Evolutionary conservation across 2,113 vertebrate genomes (phyloP), one percentile per base, ranked within the genome.

Genomic region (Sclerurus mexicanus): DNA sequence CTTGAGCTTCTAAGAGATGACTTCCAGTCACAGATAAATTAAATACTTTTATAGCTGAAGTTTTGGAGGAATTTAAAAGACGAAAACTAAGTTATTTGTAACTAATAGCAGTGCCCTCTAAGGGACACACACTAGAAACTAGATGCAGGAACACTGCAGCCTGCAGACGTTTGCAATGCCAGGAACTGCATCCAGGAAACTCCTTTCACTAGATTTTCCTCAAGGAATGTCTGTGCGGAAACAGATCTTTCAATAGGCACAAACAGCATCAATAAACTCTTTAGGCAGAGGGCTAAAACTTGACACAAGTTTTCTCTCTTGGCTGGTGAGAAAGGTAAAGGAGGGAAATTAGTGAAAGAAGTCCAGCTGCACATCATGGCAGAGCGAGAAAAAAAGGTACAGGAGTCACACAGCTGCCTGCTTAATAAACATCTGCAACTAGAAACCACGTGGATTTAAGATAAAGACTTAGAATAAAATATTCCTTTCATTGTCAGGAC

Each of bases 361-460:
- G 18, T 39, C 12, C 46, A 79, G 50, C 18, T 64, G 52, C 6
- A 7, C 9, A 12, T 75, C 31, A 28, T 4, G 2, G 58, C 23
- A 69, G 16, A 52, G 42, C 16, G 28, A 75, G 4, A 25, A 85
- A 37, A 60, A 56, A 44, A n/a, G 5, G 10, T 1, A 53, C 12
- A 19, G 7, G 4, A 67, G 14, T 24, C 67, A 30, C 35, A 60
- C 37, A 50, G 28, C 23, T 52, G 42, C 18, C 12, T 53, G 14
- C 20, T 31, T 56, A 55, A 60, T 14, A 55, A 72, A 76, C 0
- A 0, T 9, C 50, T 40, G 53, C 9, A 6, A 9, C 37, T 42
- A 33, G 0, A 72, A 49, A 50, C 25, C 52, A 55, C 3, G 25
- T 1, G 6, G 63, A 62, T 66, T 46, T 74, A 37, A 66, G 33